Percentiles rank a stretch among this genome's conserved stretches.
These are phyloP conservation scores for Delphinapterus leucas DNA, from an alignment of 2,113 vertebrate species.

Conservation along the genomic window DNA sequence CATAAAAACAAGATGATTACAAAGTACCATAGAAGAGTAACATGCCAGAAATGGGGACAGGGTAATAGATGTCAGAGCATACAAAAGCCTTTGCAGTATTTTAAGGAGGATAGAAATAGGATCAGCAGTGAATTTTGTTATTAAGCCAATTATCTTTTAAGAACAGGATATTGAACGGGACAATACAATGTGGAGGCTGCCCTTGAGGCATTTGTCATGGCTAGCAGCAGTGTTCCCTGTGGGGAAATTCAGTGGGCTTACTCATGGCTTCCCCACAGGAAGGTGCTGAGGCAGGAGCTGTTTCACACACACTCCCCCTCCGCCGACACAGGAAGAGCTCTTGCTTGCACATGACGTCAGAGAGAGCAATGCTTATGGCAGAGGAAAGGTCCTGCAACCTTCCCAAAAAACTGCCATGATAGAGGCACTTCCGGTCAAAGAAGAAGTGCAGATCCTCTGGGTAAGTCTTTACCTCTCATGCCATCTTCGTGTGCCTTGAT, in stretches of 20 bases:
- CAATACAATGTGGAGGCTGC: not conserved
- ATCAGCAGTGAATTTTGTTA: not conserved
- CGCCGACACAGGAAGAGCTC: fast-evolving
- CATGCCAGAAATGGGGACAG: not conserved
- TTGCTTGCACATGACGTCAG: fast-evolving
- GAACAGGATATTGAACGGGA: not conserved
- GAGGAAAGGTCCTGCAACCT: not conserved
- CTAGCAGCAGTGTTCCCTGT: not conserved
- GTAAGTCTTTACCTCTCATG: not conserved
- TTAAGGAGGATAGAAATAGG: not conserved
- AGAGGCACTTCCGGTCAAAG: not conserved
- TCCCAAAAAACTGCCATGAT: not conserved
- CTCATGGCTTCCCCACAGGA: not conserved
- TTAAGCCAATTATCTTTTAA: not conserved
- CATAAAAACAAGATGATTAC: not conserved
- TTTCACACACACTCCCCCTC: fast-evolving
- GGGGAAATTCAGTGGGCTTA: not conserved
- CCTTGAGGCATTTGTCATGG: not conserved
- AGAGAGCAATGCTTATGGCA: not conserved
- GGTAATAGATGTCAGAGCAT: not conserved
- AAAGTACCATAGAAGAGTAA: not conserved
- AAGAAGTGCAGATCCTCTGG: not conserved
- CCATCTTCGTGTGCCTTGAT: not conserved
- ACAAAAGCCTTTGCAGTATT: not conserved
- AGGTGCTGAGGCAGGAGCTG: not conserved